Base-by-base conservation (phyloP, 1,140 invertebrate genomes). In the Eumaeus atala region DNA sequence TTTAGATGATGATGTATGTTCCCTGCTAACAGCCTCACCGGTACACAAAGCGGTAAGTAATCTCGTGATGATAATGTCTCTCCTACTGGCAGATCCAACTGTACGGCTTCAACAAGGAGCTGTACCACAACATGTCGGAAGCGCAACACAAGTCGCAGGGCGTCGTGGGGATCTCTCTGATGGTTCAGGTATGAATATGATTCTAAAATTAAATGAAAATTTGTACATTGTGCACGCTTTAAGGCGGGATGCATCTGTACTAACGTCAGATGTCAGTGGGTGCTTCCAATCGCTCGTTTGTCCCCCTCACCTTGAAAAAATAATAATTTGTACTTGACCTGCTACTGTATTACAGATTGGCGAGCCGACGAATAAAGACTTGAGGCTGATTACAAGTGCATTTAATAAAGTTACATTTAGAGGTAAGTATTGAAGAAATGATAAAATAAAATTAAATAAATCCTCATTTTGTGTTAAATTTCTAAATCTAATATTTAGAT, bases 91-190 rank as follows among this genome's bases (percentile, higher is more conserved):
- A 98, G 96, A 94, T 98, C 67, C 97, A 98, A 88, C 89, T 98
- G 36, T 96, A 97, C 68, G 97, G 96, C 3, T 99, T 95, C 89
- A 98, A 98, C 81, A 94, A 95, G 58, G 96, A 98, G 81, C 89
- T 99, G n/a, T 98, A 98, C 88, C 94, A 95, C 74, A 98, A 98
- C 83, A 96, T 98, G 92, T 94, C 95, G 28, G 95, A 98, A 87
- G 97, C 97, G 16, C 94, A 96, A 67, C 94, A 96, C 78, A 95
- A 96, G 84, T 95, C 95, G 33, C 95, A 97, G 81, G 97, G 97
- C 28, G 91, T 98, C 60, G 94, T 98, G 7, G 96, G 93, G 8
- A 95, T 99, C 61, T 96, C 96, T 11, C 87, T 98, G 58, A 95
- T 99, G 92, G 93, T 98, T 40, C 96, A 98, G 92, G 95, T 51